phyloP scores from a whole-genome alignment of 2,797 vertebrate species.

The Acipenser ruthenus region DNA sequence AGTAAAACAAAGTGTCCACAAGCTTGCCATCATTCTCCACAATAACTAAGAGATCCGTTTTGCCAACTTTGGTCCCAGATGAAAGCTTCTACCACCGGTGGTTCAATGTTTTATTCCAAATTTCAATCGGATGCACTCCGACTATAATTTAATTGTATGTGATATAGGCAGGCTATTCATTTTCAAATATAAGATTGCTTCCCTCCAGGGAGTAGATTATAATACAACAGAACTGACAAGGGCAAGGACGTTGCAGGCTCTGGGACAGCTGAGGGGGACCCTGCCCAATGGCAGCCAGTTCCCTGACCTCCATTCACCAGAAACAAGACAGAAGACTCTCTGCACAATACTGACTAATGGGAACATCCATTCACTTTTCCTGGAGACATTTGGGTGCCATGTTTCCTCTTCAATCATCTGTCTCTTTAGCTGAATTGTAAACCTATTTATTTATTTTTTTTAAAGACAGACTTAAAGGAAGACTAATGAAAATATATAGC shows the following conservation, averaged over 20 bases:
- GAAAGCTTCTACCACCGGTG: constrained; percentile 51
- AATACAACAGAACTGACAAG: constrained; percentile 53
- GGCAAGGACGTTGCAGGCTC: constrained; percentile 49
- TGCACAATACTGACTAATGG: background rate
- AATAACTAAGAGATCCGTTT: constrained; percentile 37
- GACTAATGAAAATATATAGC: too few species aligned
- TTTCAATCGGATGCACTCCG: constrained; percentile 48
- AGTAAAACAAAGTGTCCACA: background rate
- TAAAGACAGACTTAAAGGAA: too few species aligned
- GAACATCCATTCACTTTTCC: background rate
- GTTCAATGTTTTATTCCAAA: constrained; percentile 28
- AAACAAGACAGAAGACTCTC: constrained; percentile 11
- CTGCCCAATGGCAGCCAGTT: constrained; percentile 5
- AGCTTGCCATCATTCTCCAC: background rate
- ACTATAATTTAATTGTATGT: constrained; percentile 62
- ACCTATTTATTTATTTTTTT: too few species aligned
- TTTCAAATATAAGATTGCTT: constrained; percentile 63
- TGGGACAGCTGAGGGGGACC: constrained; percentile 29
- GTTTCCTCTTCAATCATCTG: too few species aligned
- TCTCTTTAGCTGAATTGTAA: too few species aligned
- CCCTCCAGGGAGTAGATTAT: constrained; percentile 56
- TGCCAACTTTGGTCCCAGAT: constrained; percentile 54
- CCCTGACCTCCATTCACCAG: constrained; percentile 10
- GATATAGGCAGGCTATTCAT: constrained; percentile 55
- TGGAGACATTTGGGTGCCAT: background rate